Conservation (phyloP, 2,113 vertebrate species). For the Phalacrocorax pelagicus region DNA sequence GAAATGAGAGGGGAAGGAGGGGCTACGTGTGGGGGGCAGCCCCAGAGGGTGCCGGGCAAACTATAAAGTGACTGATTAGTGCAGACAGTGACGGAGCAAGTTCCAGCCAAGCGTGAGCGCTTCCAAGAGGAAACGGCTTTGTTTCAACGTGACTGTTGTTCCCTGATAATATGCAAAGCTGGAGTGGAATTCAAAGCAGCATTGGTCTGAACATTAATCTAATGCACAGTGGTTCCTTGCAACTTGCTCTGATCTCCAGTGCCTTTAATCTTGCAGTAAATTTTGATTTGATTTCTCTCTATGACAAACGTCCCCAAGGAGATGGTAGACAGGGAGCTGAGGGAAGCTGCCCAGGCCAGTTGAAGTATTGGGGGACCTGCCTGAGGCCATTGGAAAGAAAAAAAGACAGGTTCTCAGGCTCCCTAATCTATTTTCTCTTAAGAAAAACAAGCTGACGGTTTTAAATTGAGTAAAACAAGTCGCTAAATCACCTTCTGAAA, state of each 20-base stretch:
- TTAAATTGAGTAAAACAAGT: conserved; percentile 34
- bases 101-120: background rate
- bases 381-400: background rate
- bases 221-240: background rate
- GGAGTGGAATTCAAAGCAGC: conserved; percentile 9
- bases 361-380: background rate
- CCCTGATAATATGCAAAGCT: background rate
- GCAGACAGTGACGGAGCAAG: background rate
- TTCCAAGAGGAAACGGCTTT: background rate
- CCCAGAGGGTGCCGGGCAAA: background rate
- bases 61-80: background rate
- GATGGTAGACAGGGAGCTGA: background rate
- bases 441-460: background rate
- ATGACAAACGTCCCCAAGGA: background rate
- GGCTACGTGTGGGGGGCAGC: accelerated
- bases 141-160: background rate
- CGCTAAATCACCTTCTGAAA: background rate
- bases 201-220: background rate
- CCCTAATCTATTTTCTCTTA: background rate
- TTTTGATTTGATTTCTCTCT: background rate
- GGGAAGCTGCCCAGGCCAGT: background rate
- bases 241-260: background rate
- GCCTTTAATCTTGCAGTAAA: conserved; percentile 5
- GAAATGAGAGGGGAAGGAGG: background rate
- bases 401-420: background rate